Evolutionary conservation across 1,140 invertebrate species (phyloP).

Genomic region (Amyelois transitella): DNA sequence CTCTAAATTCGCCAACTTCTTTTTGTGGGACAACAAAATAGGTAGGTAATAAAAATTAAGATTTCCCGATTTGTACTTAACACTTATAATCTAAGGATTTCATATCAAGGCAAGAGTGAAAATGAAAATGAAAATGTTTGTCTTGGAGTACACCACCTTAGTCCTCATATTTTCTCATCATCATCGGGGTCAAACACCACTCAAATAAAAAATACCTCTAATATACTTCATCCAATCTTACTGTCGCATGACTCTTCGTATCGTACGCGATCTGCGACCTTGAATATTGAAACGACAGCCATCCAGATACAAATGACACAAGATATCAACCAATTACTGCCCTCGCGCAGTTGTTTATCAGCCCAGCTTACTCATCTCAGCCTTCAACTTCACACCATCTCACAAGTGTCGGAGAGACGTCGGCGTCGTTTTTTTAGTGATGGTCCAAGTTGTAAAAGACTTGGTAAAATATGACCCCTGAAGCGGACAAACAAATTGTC

Average conservation of each 20-base stretch:
- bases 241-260: neutral
- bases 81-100: no score
- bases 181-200: neutral
- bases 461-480: neutral
- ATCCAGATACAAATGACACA: constrained; percentile 48
- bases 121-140: no score
- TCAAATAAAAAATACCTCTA: neutral
- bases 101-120: no score
- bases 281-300: constrained; percentile 35
- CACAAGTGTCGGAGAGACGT: constrained; percentile 53
- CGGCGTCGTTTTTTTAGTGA: constrained; percentile 49
- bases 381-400: constrained; percentile 70
- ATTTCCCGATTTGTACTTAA: no score
- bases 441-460: constrained; percentile 15
- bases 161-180: no score
- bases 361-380: constrained; percentile 64
- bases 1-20: no score
- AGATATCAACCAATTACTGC: constrained; percentile 61
- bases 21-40: no score
- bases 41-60: no score
- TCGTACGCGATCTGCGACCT: neutral
- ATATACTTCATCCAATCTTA: neutral
- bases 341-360: constrained; percentile 66
- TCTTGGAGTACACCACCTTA: no score
- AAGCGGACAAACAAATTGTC: no score